Evolutionary conservation across 2,888 invertebrate genomes (phyloP).

Genomic region (Phytoseiulus persimilis): DNA sequence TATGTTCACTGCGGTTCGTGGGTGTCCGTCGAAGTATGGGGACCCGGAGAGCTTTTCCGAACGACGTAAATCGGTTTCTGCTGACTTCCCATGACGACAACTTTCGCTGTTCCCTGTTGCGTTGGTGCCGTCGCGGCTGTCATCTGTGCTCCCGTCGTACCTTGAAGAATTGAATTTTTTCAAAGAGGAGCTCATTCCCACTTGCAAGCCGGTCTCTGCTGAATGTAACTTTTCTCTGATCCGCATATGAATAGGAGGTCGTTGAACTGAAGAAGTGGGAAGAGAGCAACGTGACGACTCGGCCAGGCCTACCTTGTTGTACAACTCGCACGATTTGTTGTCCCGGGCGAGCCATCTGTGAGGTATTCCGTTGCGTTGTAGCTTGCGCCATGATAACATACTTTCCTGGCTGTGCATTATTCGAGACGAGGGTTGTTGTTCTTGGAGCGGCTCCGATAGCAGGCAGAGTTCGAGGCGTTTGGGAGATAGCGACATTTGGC

Average conservation of each 20-base stretch:
- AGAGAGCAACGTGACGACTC: no score
- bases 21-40: background rate
- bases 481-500: background rate
- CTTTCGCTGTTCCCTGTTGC: background rate
- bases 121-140: background rate
- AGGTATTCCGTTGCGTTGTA: background rate
- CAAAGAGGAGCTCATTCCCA: background rate
- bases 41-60: background rate
- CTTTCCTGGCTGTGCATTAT: background rate
- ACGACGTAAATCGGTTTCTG: constrained; percentile 15
- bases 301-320: background rate
- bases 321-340: background rate
- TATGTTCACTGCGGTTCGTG: background rate
- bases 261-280: no score
- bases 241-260: no score
- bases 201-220: background rate
- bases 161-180: background rate
- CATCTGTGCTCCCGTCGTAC: background rate
- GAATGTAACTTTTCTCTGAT: no score
- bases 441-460: background rate
- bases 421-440: background rate
- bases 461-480: background rate
- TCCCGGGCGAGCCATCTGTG: background rate
- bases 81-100: constrained; percentile 19
- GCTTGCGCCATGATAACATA: background rate